phyloP scores from a whole-genome alignment of 53 echinoderm and acorn worm species.

The Actinopyga echinites region DNA sequence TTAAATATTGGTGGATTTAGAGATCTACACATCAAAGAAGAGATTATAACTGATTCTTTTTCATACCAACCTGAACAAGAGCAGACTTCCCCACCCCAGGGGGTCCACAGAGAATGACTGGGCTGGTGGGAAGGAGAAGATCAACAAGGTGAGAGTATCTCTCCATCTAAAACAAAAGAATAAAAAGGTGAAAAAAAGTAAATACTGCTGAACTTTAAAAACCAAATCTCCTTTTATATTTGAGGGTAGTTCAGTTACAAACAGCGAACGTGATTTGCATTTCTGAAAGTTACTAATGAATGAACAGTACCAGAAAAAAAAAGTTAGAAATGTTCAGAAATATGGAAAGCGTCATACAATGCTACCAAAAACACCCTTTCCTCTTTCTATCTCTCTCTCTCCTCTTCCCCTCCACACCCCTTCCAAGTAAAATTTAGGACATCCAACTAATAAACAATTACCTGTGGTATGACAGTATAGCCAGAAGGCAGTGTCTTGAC shows the following conservation, averaged over 20 bases:
- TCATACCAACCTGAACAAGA: conserved; percentile 74
- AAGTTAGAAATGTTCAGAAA: no score
- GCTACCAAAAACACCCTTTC: no score
- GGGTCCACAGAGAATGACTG: conserved; percentile 78
- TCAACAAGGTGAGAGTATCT: conserved; percentile 81
- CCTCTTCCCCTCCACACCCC: neutral
- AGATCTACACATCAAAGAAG: neutral
- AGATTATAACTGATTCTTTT: neutral
- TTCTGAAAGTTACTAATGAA: no score
- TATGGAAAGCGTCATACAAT: no score
- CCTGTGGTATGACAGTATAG: conserved; percentile 91
- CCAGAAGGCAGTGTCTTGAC: conserved; percentile 82
- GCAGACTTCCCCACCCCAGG: conserved; percentile 92
- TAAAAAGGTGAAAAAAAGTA: no score
- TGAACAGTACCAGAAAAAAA: no score
- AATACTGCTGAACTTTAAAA: no score
- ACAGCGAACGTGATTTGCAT: no score
- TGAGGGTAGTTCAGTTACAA: no score
- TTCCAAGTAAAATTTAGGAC: no score
- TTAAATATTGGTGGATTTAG: neutral
- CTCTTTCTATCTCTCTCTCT: neutral
- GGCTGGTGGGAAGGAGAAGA: conserved; percentile 67
- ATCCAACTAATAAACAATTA: no score
- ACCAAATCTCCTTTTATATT: no score
- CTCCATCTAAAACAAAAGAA: conserved; percentile 60